These are phyloP conservation scores for Hiodon alosoides DNA, from an alignment of 2,113 vertebrate genomes.

Conservation along the genomic window DNA sequence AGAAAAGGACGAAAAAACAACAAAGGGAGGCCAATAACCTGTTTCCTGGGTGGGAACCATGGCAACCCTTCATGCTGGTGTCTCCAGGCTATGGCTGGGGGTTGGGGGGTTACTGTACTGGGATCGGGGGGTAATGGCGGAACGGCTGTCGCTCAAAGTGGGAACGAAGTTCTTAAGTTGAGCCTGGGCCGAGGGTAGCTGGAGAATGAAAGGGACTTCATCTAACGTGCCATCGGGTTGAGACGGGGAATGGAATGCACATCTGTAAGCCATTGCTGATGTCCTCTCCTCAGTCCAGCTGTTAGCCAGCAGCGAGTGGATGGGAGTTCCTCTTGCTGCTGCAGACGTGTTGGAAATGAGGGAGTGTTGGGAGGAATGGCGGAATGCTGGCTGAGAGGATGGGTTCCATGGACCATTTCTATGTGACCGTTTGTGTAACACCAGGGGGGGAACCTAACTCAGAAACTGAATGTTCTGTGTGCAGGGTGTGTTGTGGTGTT, in stretches of 20 bases:
- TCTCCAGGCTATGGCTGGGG: background rate
- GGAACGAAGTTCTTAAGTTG: background rate
- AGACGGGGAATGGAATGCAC: background rate
- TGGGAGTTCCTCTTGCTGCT: background rate
- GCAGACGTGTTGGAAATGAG: too few relatives aligned
- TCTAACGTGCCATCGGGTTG: background rate
- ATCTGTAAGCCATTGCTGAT: background rate
- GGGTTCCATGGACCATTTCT: too few relatives aligned
- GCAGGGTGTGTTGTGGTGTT: too few relatives aligned
- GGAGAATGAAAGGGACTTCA: background rate
- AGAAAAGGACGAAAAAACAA: background rate
- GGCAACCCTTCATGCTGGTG: constrained; percentile 8
- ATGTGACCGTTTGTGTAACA: background rate
- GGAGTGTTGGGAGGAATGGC: background rate
- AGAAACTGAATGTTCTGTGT: too few relatives aligned
- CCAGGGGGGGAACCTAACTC: too few relatives aligned
- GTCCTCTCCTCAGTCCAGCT: background rate
- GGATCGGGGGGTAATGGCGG: background rate
- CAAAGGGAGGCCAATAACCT: background rate
- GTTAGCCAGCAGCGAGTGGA: background rate
- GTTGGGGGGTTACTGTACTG: constrained; percentile 9
- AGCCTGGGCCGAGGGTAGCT: background rate
- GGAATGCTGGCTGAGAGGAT: background rate
- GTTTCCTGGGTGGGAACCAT: background rate
- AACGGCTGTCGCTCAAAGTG: background rate